A percentile compares a stretch with the other conserved stretches of the same genome.
Conservation (phyloP, 2,888 invertebrate genomes). For the Yponomeuta plumbellus region DNA sequence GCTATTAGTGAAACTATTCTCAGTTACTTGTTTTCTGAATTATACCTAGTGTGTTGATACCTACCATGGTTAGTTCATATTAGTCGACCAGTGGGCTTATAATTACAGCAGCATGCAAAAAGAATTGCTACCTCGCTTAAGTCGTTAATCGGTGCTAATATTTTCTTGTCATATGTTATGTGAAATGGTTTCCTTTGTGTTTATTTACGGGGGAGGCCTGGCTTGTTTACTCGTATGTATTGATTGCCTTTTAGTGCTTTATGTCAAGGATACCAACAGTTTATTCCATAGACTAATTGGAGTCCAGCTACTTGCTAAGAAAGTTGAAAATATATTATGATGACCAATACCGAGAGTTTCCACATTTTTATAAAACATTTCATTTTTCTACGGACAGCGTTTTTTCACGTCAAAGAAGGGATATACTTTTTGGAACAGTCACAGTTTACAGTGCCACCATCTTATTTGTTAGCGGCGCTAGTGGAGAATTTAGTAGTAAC, state of each 20-base stretch:
- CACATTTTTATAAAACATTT: too few species aligned
- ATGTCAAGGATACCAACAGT: neutral
- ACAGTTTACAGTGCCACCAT: too few species aligned
- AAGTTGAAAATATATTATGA: neutral
- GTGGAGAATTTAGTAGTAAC: too few species aligned
- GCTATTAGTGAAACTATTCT: too few species aligned
- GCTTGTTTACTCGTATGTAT: slow-evolving; percentile 1
- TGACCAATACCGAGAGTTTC: too few species aligned
- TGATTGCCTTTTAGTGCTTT: slow-evolving; percentile 1
- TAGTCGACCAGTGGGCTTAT: neutral
- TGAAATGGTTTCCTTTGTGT: slow-evolving; percentile 8
- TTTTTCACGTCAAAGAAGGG: too few species aligned
- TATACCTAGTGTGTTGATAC: neutral
- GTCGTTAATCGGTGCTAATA: slow-evolving; percentile 14
- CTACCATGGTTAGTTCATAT: neutral
- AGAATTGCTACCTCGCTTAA: slow-evolving; percentile 10
- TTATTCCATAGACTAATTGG: neutral
- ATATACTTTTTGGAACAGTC: too few species aligned
- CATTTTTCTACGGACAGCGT: too few species aligned
- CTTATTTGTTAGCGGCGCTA: too few species aligned
- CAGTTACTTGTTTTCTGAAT: neutral
- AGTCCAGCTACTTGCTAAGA: neutral
- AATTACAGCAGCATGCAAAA: neutral
- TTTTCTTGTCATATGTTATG: slow-evolving; percentile 10
- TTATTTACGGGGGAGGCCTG: neutral